A percentile compares a stretch with the other conserved stretches of the same genome.
Conservation (phyloP, 2,888 invertebrate species). For the Morpho helenor region DNA sequence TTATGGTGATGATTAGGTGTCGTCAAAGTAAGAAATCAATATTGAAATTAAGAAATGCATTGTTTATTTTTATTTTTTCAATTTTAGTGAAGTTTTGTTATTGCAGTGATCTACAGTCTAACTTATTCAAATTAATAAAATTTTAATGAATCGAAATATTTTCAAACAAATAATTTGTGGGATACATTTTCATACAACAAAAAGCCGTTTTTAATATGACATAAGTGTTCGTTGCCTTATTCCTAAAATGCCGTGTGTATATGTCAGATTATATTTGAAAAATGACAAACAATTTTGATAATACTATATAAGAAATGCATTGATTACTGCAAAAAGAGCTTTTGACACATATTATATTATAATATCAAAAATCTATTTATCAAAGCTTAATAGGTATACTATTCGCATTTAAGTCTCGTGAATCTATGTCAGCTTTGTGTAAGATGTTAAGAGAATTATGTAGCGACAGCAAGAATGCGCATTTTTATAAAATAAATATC, state of each 20-base stretch:
- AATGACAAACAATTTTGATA: slow-evolving; percentile 1
- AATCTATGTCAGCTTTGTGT: slow-evolving; percentile 55
- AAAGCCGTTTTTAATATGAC: no score
- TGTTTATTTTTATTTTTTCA: no score
- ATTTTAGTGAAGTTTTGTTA: no score
- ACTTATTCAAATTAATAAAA: no score
- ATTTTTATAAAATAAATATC: slow-evolving; percentile 74
- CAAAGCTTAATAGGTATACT: slow-evolving; percentile 36
- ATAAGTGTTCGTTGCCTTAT: no score
- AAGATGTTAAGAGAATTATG: slow-evolving; percentile 38
- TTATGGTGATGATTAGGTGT: no score
- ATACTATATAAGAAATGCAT: slow-evolving; percentile 6
- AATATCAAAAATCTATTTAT: slow-evolving; percentile 14
- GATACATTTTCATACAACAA: no score
- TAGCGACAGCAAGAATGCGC: slow-evolving; percentile 46
- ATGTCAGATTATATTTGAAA: neutral
- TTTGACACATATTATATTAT: slow-evolving; percentile 10
- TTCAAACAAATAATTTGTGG: no score
- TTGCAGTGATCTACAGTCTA: no score
- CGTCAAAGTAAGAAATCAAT: no score
- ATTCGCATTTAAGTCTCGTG: slow-evolving; percentile 34
- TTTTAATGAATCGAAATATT: no score
- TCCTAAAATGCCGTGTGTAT: neutral
- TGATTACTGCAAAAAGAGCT: slow-evolving; percentile 4
- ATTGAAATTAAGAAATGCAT: no score